These are phyloP conservation scores for Chunga burmeisteri DNA, from an alignment of 2,113 vertebrate genomes.

Conservation along the genomic window DNA sequence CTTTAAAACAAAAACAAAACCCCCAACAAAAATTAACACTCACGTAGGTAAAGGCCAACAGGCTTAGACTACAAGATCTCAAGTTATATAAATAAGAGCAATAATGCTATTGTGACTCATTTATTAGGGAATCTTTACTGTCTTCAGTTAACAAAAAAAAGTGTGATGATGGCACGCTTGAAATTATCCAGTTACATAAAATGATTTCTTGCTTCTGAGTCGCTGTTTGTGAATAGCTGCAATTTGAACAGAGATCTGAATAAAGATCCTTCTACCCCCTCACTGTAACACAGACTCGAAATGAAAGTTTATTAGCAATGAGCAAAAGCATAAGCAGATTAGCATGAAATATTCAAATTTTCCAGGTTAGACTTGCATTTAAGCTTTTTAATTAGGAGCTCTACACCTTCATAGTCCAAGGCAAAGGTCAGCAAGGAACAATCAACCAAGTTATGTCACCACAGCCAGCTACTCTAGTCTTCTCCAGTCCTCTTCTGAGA, in stretches of 20 bases:
- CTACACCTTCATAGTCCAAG: neutral
- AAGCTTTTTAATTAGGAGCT: neutral
- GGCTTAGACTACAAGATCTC: neutral
- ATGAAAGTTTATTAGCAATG: neutral
- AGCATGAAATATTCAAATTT: neutral
- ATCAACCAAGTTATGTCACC: neutral
- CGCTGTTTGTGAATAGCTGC: neutral
- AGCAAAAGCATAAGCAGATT: neutral
- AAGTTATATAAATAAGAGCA: neutral
- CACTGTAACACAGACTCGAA: neutral
- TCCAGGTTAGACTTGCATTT: neutral
- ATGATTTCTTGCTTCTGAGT: neutral
- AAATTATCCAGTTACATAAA: slow-evolving; percentile 13
- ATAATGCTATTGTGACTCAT: slow-evolving; percentile 8
- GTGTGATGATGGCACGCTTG: neutral
- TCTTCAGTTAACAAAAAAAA: neutral
- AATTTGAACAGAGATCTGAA: neutral
- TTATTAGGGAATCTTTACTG: slow-evolving; percentile 16
- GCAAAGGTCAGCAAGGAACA: neutral
- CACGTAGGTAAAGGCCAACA: neutral
- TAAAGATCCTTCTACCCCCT: neutral
- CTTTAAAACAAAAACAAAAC: neutral
- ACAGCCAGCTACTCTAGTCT: neutral
- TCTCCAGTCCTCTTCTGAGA: neutral
- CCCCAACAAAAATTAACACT: neutral